Percentiles rank a stretch among this genome's conserved stretches.
phyloP scores from a whole-genome alignment of 2,797 vertebrate genomes.

The Hemibagrus guttatus region DNA sequence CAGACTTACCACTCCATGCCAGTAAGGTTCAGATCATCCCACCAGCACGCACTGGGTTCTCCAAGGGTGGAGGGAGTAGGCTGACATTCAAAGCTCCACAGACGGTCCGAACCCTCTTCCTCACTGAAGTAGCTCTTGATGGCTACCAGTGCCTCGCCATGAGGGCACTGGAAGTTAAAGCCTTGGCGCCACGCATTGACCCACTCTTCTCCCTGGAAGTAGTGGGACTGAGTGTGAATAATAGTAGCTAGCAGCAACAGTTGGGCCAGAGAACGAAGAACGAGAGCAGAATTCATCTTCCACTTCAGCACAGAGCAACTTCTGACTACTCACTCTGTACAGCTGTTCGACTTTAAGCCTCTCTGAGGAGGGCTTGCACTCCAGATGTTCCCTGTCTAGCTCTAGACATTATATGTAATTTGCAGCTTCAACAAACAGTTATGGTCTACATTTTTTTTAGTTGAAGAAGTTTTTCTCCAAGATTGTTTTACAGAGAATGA shows the following conservation, averaged over 20 bases:
- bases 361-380: constrained; percentile 77
- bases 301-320: constrained; percentile 54
- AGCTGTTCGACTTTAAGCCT: constrained; percentile 76
- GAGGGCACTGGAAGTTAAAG: constrained; percentile 96
- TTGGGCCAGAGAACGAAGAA: constrained; percentile 71
- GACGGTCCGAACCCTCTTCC: constrained; percentile 86
- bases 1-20: constrained; percentile 92
- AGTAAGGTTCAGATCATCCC: constrained; percentile 94
- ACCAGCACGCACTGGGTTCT: constrained; percentile 94
- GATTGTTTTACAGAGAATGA: constrained; percentile 16
- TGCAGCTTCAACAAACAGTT: constrained; percentile 67
- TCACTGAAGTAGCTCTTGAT: constrained; percentile 87
- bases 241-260: constrained; percentile 62
- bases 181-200: constrained; percentile 89
- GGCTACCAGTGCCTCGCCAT: constrained; percentile 88
- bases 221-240: constrained; percentile 65
- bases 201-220: constrained; percentile 83
- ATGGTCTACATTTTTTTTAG: constrained; percentile 65
- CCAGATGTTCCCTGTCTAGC: constrained; percentile 87
- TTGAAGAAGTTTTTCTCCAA: constrained; percentile 83
- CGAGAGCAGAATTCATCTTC: constrained; percentile 79
- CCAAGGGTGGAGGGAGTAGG: constrained; percentile 83
- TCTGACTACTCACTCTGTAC: constrained; percentile 62
- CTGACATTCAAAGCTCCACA: constrained; percentile 94
- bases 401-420: constrained; percentile 84